phyloP scores from a whole-genome alignment of 2,888 invertebrate genomes.

The Coleophora flavipennella region DNA sequence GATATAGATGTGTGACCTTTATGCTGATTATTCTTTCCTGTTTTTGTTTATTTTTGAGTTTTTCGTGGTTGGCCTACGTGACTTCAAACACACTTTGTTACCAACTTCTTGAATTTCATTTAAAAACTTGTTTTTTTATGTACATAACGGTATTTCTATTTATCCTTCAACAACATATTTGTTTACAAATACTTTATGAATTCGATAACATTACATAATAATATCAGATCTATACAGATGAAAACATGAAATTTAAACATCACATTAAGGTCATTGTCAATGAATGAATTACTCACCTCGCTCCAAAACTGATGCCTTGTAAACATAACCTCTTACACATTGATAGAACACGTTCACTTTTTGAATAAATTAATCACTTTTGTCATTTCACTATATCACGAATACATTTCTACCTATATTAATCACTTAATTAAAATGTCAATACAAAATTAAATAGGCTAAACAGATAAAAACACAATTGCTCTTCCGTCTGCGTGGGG shows the following conservation, averaged over 20 bases:
- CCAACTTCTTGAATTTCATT: neutral
- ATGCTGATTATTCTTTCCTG: no score
- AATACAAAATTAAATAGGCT: no score
- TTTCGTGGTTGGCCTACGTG: slow-evolving; percentile 5
- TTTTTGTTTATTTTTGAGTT: no score
- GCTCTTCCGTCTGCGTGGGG: no score
- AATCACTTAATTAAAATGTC: no score
- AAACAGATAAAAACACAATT: no score
- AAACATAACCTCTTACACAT: slow-evolving; percentile 54
- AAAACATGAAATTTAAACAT: no score
- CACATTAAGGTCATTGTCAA: neutral
- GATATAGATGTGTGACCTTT: no score
- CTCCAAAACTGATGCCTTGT: slow-evolving; percentile 38
- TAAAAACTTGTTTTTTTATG: slow-evolving; percentile 5
- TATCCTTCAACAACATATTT: slow-evolving; percentile 1
- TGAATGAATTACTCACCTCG: slow-evolving; percentile 30
- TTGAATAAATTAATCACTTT: no score
- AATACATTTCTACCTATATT: no score
- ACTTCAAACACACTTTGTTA: slow-evolving; percentile 1
- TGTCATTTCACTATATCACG: no score
- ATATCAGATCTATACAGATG: neutral
- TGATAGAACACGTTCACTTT: slow-evolving; percentile 3
- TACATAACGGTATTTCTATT: neutral
- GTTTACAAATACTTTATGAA: neutral
- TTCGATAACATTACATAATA: neutral